These are phyloP conservation scores for Choloepus hoffmanni DNA, from an alignment of 2,113 vertebrate genomes.

Conservation along the genomic window DNA sequence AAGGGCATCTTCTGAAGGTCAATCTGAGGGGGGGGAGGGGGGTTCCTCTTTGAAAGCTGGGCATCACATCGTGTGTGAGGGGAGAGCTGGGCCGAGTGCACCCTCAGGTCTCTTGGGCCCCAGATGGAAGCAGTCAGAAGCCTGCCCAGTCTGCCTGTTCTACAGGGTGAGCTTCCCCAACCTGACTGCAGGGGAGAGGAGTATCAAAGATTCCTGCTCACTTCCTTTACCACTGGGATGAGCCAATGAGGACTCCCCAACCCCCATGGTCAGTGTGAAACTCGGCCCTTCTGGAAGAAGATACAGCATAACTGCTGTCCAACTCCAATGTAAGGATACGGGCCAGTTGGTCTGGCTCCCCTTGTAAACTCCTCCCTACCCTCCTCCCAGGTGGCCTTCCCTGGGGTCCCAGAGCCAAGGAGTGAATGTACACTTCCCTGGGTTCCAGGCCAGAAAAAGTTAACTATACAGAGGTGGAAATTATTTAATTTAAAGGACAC, in stretches of 20 bases:
- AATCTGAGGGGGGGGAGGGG: constrained; percentile 89
- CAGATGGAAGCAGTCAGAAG: fast-evolving
- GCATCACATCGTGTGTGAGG: fast-evolving
- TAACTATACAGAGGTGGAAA: not conserved
- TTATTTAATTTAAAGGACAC: not conserved
- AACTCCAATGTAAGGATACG: not conserved
- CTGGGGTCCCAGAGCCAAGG: not conserved
- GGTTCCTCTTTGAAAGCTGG: not conserved
- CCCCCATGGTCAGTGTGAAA: fast-evolving
- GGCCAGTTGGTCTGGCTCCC: not conserved
- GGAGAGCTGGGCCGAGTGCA: fast-evolving
- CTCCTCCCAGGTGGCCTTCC: fast-evolving
- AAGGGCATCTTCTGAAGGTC: constrained; percentile 99
- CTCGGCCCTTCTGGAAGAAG: not conserved
- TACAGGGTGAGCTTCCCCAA: fast-evolving
- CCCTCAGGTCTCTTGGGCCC: not conserved
- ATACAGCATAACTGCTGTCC: not conserved
- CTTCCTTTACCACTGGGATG: fast-evolving
- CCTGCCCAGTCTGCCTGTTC: no score
- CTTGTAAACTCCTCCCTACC: not conserved
- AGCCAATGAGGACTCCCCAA: fast-evolving
- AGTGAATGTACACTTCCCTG: not conserved
- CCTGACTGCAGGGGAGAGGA: not conserved
- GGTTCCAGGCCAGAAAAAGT: not conserved
- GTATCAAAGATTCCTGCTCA: not conserved